phyloP scores from a whole-genome alignment of 1,140 invertebrate species.

The Drosophila nikananu region DNA sequence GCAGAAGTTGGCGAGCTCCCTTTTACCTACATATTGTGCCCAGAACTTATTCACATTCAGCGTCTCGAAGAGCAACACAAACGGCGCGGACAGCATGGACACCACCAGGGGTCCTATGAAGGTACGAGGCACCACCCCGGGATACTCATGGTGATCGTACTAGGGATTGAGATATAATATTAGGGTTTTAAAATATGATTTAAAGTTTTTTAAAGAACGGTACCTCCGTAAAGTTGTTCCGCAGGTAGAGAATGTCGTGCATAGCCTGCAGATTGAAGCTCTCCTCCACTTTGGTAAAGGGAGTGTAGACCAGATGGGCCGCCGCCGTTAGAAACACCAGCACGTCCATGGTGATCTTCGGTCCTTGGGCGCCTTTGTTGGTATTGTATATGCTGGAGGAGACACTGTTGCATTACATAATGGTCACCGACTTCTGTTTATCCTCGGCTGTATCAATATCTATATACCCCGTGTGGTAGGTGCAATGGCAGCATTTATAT shows the following conservation, averaged over 20 bases:
- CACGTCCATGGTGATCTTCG: constrained; percentile 82
- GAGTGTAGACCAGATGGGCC: constrained; percentile 94
- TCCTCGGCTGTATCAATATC: constrained; percentile 18
- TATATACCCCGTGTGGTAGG: constrained; percentile 1
- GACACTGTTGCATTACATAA: constrained; percentile 64
- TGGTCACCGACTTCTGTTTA: constrained; percentile 34
- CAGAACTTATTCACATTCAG: constrained; percentile 94
- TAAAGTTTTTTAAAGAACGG: neutral
- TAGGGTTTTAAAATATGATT: neutral
- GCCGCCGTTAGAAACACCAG: constrained; percentile 88
- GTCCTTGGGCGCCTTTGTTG: constrained; percentile 5
- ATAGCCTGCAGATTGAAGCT: constrained; percentile 99
- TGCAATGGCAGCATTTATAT: neutral
- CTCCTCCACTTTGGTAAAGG: constrained; percentile 99
- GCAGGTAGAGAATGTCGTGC: constrained; percentile 97
- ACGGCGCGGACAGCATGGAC: constrained; percentile 91
- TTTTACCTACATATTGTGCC: constrained; percentile 95
- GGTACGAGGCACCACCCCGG: constrained; percentile 98
- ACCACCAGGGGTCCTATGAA: constrained; percentile 97
- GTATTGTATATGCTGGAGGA: constrained; percentile 31
- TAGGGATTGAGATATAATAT: constrained; percentile 85
- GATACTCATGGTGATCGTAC: constrained; percentile 99
- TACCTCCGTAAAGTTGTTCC: constrained; percentile 93
- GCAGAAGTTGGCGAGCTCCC: constrained; percentile 57
- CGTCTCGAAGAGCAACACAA: constrained; percentile 89